Conservation (phyloP, 2,113 vertebrate genomes). For the Brienomyrus brachyistius region DNA sequence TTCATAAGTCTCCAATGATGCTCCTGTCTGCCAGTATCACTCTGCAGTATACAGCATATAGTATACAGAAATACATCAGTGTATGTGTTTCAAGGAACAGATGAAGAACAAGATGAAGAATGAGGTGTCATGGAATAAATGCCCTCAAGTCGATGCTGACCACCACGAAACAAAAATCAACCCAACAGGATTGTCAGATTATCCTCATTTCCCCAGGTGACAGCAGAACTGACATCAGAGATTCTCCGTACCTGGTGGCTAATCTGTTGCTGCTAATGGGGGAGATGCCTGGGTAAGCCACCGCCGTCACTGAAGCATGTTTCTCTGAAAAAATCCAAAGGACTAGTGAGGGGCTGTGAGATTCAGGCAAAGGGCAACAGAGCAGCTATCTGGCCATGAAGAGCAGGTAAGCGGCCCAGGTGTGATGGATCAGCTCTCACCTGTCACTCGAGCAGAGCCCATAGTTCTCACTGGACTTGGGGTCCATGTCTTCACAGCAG, state of each 20-base stretch:
- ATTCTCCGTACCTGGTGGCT: not conserved
- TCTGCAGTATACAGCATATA: not conserved
- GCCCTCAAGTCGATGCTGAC: not conserved
- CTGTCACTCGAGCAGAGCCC: conserved; percentile 56
- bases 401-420: not conserved
- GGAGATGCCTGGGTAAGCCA: conserved; percentile 40
- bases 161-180: not conserved
- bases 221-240: not conserved
- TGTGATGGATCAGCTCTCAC: conserved; percentile 38
- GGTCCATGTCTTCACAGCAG: conserved; percentile 62
- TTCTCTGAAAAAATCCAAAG: conserved; percentile 58
- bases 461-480: conserved; percentile 50
- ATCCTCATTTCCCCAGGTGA: not conserved
- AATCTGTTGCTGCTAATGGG: conserved; percentile 50
- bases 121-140: not conserved
- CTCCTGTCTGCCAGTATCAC: not conserved
- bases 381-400: not conserved
- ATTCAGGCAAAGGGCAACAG: not conserved
- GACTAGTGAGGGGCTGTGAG: not conserved
- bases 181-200: not conserved
- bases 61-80: not conserved
- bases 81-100: not conserved
- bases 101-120: not conserved
- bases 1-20: not conserved
- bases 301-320: conserved; percentile 47